Conservation (phyloP, 2,797 vertebrate species). For the Neostethus bicornis region DNA sequence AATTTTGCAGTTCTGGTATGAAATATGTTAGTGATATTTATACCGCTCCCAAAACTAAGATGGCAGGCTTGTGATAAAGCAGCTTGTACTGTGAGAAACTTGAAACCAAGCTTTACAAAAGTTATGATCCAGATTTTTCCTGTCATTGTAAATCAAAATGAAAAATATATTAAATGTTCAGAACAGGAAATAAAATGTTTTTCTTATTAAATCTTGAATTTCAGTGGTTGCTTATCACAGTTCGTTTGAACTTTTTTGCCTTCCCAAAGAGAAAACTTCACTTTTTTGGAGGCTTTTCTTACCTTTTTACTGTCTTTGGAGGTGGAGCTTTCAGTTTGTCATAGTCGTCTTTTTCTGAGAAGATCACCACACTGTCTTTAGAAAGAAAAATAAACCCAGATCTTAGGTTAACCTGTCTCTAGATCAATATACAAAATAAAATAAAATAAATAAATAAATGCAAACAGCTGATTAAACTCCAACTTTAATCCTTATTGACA, state of each 20-base stretch:
- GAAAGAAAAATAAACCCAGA: conserved; percentile 13
- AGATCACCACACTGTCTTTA: conserved; percentile 93
- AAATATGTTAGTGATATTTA: too few species aligned
- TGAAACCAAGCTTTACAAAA: too few species aligned
- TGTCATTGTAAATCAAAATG: not conserved
- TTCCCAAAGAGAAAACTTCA: not conserved
- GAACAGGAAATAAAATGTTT: too few species aligned
- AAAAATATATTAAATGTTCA: not conserved
- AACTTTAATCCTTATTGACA: not conserved
- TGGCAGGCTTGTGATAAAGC: too few species aligned
- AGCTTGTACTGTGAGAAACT: too few species aligned
- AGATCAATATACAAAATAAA: not conserved
- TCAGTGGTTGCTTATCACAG: too few species aligned
- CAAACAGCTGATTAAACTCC: not conserved
- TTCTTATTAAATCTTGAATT: too few species aligned
- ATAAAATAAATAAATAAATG: too few species aligned
- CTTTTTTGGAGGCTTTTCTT: conserved; percentile 22
- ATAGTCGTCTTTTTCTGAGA: conserved; percentile 96
- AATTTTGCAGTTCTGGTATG: too few species aligned
- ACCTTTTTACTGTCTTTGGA: conserved; percentile 93
- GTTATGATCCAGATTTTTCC: not conserved
- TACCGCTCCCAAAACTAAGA: too few species aligned
- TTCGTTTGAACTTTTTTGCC: not conserved
- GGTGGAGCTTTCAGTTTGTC: conserved; percentile 92
- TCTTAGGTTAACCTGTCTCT: not conserved